Evolutionary conservation across 1,140 invertebrate genomes (phyloP).

Genomic region (Pachypeltis micranthus): DNA sequence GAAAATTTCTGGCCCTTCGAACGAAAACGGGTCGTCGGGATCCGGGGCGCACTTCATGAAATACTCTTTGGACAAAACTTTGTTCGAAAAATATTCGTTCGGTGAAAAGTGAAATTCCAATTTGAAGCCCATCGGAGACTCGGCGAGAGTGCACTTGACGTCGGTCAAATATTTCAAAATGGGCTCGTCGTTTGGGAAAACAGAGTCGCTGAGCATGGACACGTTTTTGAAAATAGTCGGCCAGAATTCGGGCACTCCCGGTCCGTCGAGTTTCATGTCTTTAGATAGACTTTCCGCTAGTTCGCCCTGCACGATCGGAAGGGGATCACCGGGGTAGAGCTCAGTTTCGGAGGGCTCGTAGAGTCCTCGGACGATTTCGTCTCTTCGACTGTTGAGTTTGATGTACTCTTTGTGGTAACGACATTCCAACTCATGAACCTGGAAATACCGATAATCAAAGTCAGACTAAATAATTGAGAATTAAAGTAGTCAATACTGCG

Average conservation of each 20-base stretch:
- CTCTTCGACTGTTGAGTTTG: constrained; percentile 62
- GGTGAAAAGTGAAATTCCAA: constrained; percentile 88
- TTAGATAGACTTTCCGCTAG: background rate
- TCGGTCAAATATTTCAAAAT: constrained; percentile 92
- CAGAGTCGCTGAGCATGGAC: constrained; percentile 77
- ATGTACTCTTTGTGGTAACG: constrained; percentile 76
- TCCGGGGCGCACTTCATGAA: constrained; percentile 85
- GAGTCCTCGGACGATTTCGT: constrained; percentile 40
- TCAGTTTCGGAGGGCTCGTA: constrained; percentile 83
- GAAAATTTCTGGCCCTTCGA: constrained; percentile 95
- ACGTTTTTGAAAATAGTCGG: constrained; percentile 92
- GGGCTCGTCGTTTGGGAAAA: constrained; percentile 88
- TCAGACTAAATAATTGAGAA: too few relatives aligned
- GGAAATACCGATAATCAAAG: too few relatives aligned
- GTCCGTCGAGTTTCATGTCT: constrained; percentile 29
- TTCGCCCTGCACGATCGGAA: background rate
- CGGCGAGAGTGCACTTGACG: constrained; percentile 69
- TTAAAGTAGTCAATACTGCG: too few relatives aligned
- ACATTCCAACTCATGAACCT: constrained; percentile 85
- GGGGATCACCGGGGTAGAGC: constrained; percentile 34
- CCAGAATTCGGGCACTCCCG: constrained; percentile 96
- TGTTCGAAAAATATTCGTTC: constrained; percentile 93
- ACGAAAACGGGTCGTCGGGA: constrained; percentile 81
- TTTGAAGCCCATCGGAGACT: constrained; percentile 69
- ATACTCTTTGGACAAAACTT: constrained; percentile 88